Conservation (phyloP, 2,888 invertebrate genomes). For the Eulithis prunata region DNA sequence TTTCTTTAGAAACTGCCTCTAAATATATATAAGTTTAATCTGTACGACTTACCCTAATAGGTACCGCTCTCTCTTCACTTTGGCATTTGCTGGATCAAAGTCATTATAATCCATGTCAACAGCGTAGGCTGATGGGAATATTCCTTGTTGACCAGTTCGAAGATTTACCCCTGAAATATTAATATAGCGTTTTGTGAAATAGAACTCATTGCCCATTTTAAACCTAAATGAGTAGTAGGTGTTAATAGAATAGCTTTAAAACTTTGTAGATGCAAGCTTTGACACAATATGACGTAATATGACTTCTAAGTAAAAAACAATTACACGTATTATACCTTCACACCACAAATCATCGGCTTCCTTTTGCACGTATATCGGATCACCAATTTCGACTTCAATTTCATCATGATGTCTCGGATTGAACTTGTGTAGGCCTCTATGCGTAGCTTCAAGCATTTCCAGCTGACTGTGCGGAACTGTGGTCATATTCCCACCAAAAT, state of each 20-base stretch:
- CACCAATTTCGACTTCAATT: conserved; percentile 98
- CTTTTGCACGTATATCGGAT: conserved; percentile 97
- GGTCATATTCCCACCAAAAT: conserved; percentile 87
- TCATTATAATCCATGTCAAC: conserved; percentile 98
- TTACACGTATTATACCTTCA: conserved; percentile 87
- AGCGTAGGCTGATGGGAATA: conserved; percentile 98
- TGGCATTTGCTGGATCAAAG: conserved; percentile 94
- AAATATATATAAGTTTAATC: neutral
- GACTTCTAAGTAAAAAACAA: too few species aligned
- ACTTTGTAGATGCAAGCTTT: too few species aligned
- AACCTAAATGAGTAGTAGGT: neutral
- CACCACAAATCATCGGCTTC: conserved; percentile 99
- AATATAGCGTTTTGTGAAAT: neutral
- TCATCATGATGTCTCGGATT: conserved; percentile 98
- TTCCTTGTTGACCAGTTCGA: conserved; percentile 95
- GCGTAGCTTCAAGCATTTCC: conserved; percentile 96
- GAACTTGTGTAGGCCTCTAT: conserved; percentile 97
- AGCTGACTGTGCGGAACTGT: conserved; percentile 91
- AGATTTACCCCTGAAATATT: conserved; percentile 92
- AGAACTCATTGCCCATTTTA: neutral
- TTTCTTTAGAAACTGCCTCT: neutral
- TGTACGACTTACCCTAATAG: conserved; percentile 86
- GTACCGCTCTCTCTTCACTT: conserved; percentile 94
- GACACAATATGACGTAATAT: too few species aligned
- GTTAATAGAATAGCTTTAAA: neutral